phyloP scores from a whole-genome alignment of 2,888 invertebrate genomes.

The Agrochola circellaris region DNA sequence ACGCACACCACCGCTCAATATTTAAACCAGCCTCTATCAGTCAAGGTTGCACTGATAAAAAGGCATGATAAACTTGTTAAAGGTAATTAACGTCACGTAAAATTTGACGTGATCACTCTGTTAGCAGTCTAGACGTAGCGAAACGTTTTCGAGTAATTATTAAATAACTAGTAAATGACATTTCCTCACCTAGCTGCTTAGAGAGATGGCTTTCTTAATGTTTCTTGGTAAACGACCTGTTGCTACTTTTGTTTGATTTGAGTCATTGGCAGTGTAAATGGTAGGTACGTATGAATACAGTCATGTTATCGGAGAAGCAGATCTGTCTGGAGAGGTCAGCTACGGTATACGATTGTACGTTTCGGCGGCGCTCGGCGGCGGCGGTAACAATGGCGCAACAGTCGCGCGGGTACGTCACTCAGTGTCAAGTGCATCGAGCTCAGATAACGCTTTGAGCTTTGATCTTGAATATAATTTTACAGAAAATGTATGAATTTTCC shows the following conservation, averaged over 20 bases:
- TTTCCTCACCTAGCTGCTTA: slow-evolving; percentile 15
- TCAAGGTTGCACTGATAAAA: slow-evolving; percentile 58
- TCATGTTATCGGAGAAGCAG: slow-evolving; percentile 70
- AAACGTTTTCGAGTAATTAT: slow-evolving; percentile 15
- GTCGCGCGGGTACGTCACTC: slow-evolving; percentile 63
- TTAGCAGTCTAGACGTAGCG: slow-evolving; percentile 7
- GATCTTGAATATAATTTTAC: slow-evolving; percentile 29
- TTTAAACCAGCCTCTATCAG: slow-evolving; percentile 58
- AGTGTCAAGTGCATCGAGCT: slow-evolving; percentile 81
- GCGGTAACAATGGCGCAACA: slow-evolving; percentile 75
- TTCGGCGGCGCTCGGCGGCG: slow-evolving; percentile 52
- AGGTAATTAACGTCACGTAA: slow-evolving; percentile 41
- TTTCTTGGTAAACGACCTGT: slow-evolving; percentile 34
- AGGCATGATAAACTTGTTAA: slow-evolving; percentile 18
- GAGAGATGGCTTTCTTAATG: slow-evolving; percentile 29
- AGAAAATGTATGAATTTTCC: slow-evolving; percentile 12
- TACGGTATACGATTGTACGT: slow-evolving; percentile 78
- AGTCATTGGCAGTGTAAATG: slow-evolving; percentile 39
- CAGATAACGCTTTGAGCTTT: slow-evolving; percentile 37
- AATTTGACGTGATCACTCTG: slow-evolving; percentile 12
- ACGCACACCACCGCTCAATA: slow-evolving; percentile 71
- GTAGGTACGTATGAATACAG: slow-evolving; percentile 59
- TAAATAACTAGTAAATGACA: slow-evolving; percentile 16
- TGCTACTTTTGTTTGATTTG: slow-evolving; percentile 24
- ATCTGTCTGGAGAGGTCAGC: slow-evolving; percentile 79